phyloP scores from a whole-genome alignment of 2,797 vertebrate species.

The Erithacus rubecula region DNA sequence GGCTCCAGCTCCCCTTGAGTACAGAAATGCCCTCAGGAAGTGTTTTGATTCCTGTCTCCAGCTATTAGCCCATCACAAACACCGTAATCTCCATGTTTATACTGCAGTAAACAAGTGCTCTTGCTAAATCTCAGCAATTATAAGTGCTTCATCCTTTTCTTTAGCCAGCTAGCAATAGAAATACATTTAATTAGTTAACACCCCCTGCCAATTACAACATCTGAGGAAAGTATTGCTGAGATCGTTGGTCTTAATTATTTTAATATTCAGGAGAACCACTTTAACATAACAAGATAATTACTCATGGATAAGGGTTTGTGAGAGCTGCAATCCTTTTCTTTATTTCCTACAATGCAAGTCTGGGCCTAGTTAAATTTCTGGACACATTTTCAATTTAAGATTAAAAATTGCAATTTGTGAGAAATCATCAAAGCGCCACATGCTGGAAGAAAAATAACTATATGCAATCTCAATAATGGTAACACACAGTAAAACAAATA shows the following conservation, averaged over 20 bases:
- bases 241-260: conserved; percentile 74
- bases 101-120: conserved; percentile 51
- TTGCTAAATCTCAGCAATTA: conserved; percentile 61
- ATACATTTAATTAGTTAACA: conserved; percentile 74
- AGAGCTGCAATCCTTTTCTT: conserved; percentile 57
- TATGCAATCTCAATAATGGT: conserved; percentile 33
- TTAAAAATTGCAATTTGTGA: conserved; percentile 70
- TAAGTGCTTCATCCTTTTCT: conserved; percentile 47
- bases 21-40: background rate
- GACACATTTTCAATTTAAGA: conserved; percentile 63
- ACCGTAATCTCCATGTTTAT: conserved; percentile 33
- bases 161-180: conserved; percentile 63
- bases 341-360: conserved; percentile 50
- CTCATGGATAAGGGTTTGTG: conserved; percentile 54
- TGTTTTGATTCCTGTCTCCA: background rate
- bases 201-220: conserved; percentile 71
- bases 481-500: conserved; percentile 45
- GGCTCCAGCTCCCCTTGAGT: background rate
- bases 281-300: conserved; percentile 72
- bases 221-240: conserved; percentile 65
- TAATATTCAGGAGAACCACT: conserved; percentile 75
- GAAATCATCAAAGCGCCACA: conserved; percentile 63
- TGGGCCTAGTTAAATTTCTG: conserved; percentile 63
- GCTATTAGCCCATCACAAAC: background rate
- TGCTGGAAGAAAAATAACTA: conserved; percentile 56